Base-by-base conservation (phyloP, 2,888 invertebrate species). In the Clitarchus hookeri region DNA sequence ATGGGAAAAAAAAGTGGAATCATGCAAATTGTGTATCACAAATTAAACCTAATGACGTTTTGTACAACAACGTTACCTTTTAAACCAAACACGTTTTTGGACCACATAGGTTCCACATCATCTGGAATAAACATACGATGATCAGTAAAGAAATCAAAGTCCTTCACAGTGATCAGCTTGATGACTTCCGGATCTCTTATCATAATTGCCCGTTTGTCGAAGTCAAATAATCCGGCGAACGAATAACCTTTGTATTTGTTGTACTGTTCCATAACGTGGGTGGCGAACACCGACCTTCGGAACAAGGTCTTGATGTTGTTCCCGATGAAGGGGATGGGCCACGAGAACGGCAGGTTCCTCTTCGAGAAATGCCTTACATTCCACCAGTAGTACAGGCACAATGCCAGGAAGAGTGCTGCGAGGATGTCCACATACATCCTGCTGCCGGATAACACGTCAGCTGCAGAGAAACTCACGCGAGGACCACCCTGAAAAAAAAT, bases 61-160 rank as follows among this genome's bases (percentile, higher is more conserved):
- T 48, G 12, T 54, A 44, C 25, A 53, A 9, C 6, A 48, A 48
- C 12, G 6, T 12, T 85, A 83, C 86, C 86, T 83, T 86, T 83
- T 13, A 83, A 26, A 13, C 27, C 25, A 65, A 86, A 86, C 12
- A 86, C 25, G 26, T 54, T 82, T 83, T 77, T 53, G 19, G 82
- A 23, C 53, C 36, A 27, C 16, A 86, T 12, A 6, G 54, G 65
- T 26, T 86, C 86, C 11, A 27, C 84, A 12, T 84, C 53, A 8
- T 53, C 54, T 9, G 27, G 27, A 16, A 84, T 54, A n/a, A 26
- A 25, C 6, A 19, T 83, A 25, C 54, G 27, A 65, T 86, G 86
- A 85, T 87, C 87, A 13, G 79, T 78, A 78, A 87, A 87, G 53
- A 83, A 27, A 44, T 85, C 85, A 25, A 87, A 87, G 78, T 87